Base-by-base conservation (phyloP, 2,797 vertebrate species). In the Scolopax rusticola region DNA sequence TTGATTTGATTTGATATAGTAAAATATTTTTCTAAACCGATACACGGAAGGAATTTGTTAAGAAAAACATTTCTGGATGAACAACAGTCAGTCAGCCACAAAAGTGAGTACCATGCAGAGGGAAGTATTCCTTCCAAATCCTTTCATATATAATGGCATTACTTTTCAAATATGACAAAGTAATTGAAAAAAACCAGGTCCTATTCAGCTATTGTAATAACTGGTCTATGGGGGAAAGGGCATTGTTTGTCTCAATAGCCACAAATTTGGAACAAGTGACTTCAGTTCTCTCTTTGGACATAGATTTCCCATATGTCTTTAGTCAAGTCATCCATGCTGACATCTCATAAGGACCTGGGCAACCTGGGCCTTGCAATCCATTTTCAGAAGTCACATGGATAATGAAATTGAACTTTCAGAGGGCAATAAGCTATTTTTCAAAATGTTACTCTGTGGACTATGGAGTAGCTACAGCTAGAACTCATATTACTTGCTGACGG, bases 161-260 rank as follows among this genome's bases (percentile, higher is more conserved):
- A 6, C 11, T 38, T 91, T 85, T 75, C 27, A 85, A 48, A 84
- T 28, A 64, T 4, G 12, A 13, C 12, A 45, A 79, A 71, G 20
- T 45, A 65, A 40, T 54, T 75, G 12, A 82, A 23, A 8, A 61
- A 6, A 2, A 70, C 28, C 7, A 19, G 8, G 3, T 56, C 50
- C 9, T 43, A 20, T 15, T 59, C 59, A 56, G 17, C 24, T 43
- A 56, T 40, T 4, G n/a, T 17, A 63, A 18, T 13, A 77, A 61
- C 11, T 43, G 6, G 1, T 70, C 14, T 0, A 0, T 45, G 13
- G 4, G 14, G 9, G 2, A 54, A 74, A 30, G 3, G 1, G 3
- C 48, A 33, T 3, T 28, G 4, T 41, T 69, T 65, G 15, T 79
- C 47, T 11, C 19, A 73, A 8, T 50, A 65, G 7, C 16, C 21